Evolutionary conservation across 2,888 invertebrate species (phyloP).

Genomic region (Macaria notata): DNA sequence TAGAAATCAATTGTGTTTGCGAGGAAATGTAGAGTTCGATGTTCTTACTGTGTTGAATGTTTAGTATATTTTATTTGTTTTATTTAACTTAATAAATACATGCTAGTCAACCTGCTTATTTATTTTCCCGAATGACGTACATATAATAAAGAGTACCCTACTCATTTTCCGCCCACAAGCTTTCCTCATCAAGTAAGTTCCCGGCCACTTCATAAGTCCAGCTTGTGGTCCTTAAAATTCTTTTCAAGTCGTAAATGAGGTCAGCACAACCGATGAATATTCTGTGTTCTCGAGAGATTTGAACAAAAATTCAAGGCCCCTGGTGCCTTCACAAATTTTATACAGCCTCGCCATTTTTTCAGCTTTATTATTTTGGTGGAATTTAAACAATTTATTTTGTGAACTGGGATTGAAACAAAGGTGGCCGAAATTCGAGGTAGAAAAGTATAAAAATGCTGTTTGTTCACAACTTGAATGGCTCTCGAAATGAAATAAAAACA

Average conservation of each 20-base stretch:
- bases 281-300: slow-evolving; percentile 25
- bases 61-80: too few relatives aligned
- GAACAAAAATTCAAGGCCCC: slow-evolving; percentile 18
- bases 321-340: slow-evolving; percentile 9
- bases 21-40: too few relatives aligned
- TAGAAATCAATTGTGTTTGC: too few relatives aligned
- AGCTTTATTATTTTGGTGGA: slow-evolving; percentile 5
- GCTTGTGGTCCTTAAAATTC: neutral
- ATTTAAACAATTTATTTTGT: slow-evolving; percentile 13
- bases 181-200: too few relatives aligned
- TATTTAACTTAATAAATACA: too few relatives aligned
- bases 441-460: slow-evolving; percentile 12
- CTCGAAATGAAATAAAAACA: neutral
- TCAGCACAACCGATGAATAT: slow-evolving; percentile 25
- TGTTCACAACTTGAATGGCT: slow-evolving; percentile 1
- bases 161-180: too few relatives aligned
- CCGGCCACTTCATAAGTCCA: too few relatives aligned
- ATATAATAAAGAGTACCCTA: too few relatives aligned
- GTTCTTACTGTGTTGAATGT: too few relatives aligned
- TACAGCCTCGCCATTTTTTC: slow-evolving; percentile 8
- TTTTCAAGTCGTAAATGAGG: slow-evolving; percentile 26
- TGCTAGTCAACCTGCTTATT: too few relatives aligned
- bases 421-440: neutral
- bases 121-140: too few relatives aligned
- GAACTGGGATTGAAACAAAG: slow-evolving; percentile 9